Evolutionary conservation across 2,797 vertebrate genomes (phyloP), one percentile per base, ranked within the genome.

Genomic region (Helarctos malayanus): DNA sequence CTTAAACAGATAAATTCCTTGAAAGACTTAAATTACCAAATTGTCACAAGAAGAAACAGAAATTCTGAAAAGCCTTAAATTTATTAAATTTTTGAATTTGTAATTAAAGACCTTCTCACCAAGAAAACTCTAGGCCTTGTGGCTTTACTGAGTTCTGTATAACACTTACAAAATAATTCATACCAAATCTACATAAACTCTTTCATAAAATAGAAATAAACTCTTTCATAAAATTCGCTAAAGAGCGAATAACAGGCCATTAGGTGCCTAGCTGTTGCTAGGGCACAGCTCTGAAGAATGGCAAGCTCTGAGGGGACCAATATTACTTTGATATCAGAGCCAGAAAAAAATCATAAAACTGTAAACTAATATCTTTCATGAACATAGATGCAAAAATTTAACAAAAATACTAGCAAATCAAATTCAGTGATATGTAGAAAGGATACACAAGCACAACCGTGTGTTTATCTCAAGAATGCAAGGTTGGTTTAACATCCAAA

Each of bases 391-490:
- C 5, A 56, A 76, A 82, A 52, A 45, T 38, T 21, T 87, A 82
- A 92, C 29, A 49, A 80, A 91, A 73, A 38, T 71, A 84, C 63
- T 88, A 95, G 38, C 47, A 89, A 85, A 85, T 89, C 49, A 85
- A 89, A 91, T 52, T 91, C 38, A 49, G 47, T 56, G 7, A 78
- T 59, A 79, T 52, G 3, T 65, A 78, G 25, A 79, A 97, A 85
- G 25, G 65, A 69, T 71, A 68, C 89, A 89, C 27, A 21, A 35
- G 63, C 38, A 86, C 38, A 80, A 41, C 21, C n/a, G 14, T 10
- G 5, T 38, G 32, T 57, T 91, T 81, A 81, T 81, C 38, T n/a
- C 49, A 59, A 38, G 38, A 87, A 69, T 59, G 2, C 19, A 68
- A 71, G 73, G 23, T 32, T 56, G 59, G 6, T 52, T 93, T 69